Evolutionary conservation across 2,888 invertebrate species (phyloP).

Genomic region (Patella depressa): DNA sequence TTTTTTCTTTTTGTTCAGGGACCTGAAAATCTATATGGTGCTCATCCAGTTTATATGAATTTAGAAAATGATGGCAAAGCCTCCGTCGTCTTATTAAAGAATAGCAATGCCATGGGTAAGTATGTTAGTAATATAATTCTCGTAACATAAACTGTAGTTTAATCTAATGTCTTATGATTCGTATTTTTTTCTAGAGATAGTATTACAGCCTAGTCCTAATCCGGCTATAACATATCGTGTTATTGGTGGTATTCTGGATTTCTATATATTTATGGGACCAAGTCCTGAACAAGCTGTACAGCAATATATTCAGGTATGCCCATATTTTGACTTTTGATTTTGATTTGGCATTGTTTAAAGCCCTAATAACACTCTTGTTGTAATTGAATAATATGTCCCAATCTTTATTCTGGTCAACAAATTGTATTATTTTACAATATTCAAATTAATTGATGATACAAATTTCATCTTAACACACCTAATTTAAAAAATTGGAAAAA

Average conservation of each 20-base stretch:
- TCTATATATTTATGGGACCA: conserved; percentile 84
- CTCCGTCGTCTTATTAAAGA: conserved; percentile 83
- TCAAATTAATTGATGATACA: too few relatives aligned
- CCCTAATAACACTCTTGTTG: too few relatives aligned
- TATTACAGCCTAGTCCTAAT: conserved; percentile 83
- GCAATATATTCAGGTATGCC: conserved; percentile 74
- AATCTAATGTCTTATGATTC: too few relatives aligned
- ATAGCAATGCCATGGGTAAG: conserved; percentile 74
- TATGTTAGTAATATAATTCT: neutral
- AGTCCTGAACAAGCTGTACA: conserved; percentile 75
- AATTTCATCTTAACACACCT: too few relatives aligned
- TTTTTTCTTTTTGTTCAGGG: neutral
- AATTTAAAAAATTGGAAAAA: too few relatives aligned
- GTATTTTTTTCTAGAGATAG: conserved; percentile 74
- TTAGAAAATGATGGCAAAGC: conserved; percentile 77
- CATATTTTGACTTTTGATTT: too few relatives aligned
- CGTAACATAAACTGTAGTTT: too few relatives aligned
- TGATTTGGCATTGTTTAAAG: too few relatives aligned
- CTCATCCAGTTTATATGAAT: conserved; percentile 85
- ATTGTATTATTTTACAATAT: too few relatives aligned
- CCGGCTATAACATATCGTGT: conserved; percentile 87
- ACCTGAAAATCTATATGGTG: conserved; percentile 80
- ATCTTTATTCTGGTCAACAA: too few relatives aligned
- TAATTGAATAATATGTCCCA: too few relatives aligned
- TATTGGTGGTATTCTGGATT: conserved; percentile 85